Percentiles rank a stretch among this genome's conserved stretches.
Evolutionary conservation across 2,888 invertebrate species (phyloP).

Genomic region (Andrena haemorrhoa): DNA sequence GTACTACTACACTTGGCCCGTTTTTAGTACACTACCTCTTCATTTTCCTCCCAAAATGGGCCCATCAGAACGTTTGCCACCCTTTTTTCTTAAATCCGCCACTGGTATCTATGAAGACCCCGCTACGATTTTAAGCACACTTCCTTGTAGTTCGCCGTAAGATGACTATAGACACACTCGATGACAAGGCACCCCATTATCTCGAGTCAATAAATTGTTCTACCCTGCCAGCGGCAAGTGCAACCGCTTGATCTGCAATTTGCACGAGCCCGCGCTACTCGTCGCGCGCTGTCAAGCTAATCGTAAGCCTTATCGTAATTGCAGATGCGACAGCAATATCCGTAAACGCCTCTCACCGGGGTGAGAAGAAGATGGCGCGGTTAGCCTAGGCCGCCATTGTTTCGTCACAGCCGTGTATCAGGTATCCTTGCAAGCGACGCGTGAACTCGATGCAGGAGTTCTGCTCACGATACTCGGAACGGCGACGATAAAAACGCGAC

Average conservation of each 20-base stretch:
- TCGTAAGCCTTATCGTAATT: conserved; percentile 65
- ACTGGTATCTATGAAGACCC: no score
- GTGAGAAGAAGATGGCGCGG: conserved; percentile 26
- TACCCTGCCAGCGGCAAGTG: conserved; percentile 36
- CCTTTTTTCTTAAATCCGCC: no score
- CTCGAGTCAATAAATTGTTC: conserved; percentile 56
- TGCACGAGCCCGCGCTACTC: conserved; percentile 62
- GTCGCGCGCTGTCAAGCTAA: conserved; percentile 66
- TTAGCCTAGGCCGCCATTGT: conserved; percentile 17
- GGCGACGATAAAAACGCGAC: conserved; percentile 30
- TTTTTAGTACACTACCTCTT: no score
- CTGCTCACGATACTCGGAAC: not conserved
- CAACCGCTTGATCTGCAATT: conserved; percentile 65
- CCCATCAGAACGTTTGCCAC: no score
- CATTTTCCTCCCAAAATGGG: no score
- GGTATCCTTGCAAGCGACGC: conserved; percentile 9
- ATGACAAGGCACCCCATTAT: conserved; percentile 63
- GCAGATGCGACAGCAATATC: conserved; percentile 51
- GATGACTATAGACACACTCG: conserved; percentile 39
- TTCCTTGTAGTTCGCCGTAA: conserved; percentile 7
- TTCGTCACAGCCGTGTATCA: conserved; percentile 19
- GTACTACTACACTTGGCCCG: no score
- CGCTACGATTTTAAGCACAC: no score
- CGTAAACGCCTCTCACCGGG: conserved; percentile 34
- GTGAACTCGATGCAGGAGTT: conserved; percentile 15